Base-by-base conservation (phyloP, 2,113 vertebrate genomes). In the Cebus imitator region DNA sequence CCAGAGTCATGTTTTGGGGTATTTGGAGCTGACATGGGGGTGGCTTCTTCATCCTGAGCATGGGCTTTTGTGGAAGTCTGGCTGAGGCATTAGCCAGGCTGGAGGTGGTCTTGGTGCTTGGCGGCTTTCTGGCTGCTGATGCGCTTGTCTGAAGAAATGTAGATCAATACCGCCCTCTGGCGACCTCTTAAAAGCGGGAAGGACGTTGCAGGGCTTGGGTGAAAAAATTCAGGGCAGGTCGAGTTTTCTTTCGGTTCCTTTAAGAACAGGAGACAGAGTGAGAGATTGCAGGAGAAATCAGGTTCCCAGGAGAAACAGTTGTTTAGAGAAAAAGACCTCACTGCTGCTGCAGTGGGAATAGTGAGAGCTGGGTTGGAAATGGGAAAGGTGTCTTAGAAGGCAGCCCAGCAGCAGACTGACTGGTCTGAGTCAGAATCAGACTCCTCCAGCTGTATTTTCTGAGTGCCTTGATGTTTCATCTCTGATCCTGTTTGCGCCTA, bases 121-220 rank as follows among this genome's bases (percentile, higher is more conserved):
- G 2, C 6, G 3, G 45, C 45, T 32, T 35, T 70, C 13, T 0
- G 18, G 20, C 4, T 3, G 10, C 16, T 8, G 13, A 52, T 3
- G 37, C 6, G 0, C 0, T 1, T 0, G 13, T 27, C 57, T 25
- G 50, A 35, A 81, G n/a, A 95, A 89, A 64, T 10, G 8, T 48
- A 35, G 81, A 2, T 35, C 58, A 57, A 95, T 32, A 45, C 25
- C 18, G 16, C 87, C 92, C 96, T 97, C 98, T 98, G 87, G 97
- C 1, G 97, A 72, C 35, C 52, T 82, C 35, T 79, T 87, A 84
- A 85, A 57, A 84, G 76, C 87, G 16, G 79, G 17, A 25, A 30
- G 9, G 7, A 2, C 23, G 6, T 50, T 1, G 20, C 35, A 5
- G 64, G 37, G 20, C 4, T 52, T 7, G 9, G 1, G 8, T 50